phyloP scores from a whole-genome alignment of 2,113 vertebrate species.

The Chamaetylas fuelleborni region DNA sequence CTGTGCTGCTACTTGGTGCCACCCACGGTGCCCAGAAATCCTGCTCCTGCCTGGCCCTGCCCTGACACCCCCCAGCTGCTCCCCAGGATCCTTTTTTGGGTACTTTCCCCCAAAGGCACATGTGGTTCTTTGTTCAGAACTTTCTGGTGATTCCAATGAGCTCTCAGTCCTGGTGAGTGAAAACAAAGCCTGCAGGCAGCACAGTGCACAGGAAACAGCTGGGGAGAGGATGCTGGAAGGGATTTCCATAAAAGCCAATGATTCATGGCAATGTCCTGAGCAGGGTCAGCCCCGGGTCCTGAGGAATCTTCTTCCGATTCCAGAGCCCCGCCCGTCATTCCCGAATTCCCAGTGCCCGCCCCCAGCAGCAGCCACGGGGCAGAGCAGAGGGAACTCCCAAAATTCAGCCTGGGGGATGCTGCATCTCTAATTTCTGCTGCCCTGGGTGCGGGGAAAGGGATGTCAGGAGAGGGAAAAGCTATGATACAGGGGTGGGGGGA shows the following conservation, averaged over 20 bases:
- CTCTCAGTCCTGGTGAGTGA: not conserved
- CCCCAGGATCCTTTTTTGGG: not conserved
- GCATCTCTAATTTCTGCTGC: not conserved
- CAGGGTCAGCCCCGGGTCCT: not conserved
- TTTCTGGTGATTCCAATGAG: not conserved
- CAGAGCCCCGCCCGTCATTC: not conserved
- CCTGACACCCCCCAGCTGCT: not conserved
- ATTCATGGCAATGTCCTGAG: not conserved
- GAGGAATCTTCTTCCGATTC: not conserved
- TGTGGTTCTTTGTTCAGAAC: not conserved
- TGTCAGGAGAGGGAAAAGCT: not conserved
- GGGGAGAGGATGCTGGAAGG: not conserved
- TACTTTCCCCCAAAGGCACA: not conserved
- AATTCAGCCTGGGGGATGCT: fast-evolving
- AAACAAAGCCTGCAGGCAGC: not conserved
- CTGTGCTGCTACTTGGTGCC: not conserved
- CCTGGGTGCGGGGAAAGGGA: not conserved
- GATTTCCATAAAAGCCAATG: not conserved
- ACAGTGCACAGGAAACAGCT: not conserved
- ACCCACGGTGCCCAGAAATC: not conserved
- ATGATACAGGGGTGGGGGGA: not conserved
- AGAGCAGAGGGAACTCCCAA: not conserved
- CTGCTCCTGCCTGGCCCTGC: not conserved
- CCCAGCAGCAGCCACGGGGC: fast-evolving
- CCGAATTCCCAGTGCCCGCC: not conserved